These are phyloP conservation scores for Melanostoma scalare DNA, from an alignment of 2,888 invertebrate genomes.

Conservation along the genomic window DNA sequence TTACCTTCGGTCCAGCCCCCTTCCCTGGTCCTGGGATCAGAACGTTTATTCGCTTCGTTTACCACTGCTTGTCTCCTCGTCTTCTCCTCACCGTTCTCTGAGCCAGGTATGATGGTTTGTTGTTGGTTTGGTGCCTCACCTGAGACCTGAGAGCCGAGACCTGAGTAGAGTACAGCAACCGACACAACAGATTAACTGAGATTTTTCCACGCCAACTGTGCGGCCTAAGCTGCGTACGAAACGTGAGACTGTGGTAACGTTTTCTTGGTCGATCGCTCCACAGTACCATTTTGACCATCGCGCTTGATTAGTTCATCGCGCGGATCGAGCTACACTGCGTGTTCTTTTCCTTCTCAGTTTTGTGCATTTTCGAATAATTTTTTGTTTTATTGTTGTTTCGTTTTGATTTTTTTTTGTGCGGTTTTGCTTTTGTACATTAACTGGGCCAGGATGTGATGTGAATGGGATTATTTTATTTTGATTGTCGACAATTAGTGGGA, in stretches of 20 bases:
- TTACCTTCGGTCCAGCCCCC: not conserved
- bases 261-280: constrained; percentile 79
- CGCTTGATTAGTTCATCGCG: constrained; percentile 76
- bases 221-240: constrained; percentile 50
- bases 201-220: constrained; percentile 58
- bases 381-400: constrained; percentile 17
- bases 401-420: constrained; percentile 40
- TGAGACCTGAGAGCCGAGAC: constrained; percentile 8
- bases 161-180: constrained; percentile 26
- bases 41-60: constrained; percentile 65
- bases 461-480: constrained; percentile 65
- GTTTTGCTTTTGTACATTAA: constrained; percentile 38
- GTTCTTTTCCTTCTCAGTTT: not conserved
- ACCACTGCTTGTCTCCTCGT: constrained; percentile 8
- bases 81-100: constrained; percentile 9
- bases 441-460: constrained; percentile 62
- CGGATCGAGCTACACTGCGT: constrained; percentile 65
- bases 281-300: constrained; percentile 79
- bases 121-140: constrained; percentile 6
- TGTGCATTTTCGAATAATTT: constrained; percentile 7
- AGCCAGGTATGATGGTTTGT: constrained; percentile 55
- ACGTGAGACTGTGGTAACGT: constrained; percentile 62
- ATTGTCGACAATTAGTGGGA: constrained; percentile 67
- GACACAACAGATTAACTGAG: constrained; percentile 52
- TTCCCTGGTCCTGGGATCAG: constrained; percentile 11